These are phyloP conservation scores for Epinephelus moara DNA, from an alignment of 2,113 vertebrate genomes.

Conservation along the genomic window DNA sequence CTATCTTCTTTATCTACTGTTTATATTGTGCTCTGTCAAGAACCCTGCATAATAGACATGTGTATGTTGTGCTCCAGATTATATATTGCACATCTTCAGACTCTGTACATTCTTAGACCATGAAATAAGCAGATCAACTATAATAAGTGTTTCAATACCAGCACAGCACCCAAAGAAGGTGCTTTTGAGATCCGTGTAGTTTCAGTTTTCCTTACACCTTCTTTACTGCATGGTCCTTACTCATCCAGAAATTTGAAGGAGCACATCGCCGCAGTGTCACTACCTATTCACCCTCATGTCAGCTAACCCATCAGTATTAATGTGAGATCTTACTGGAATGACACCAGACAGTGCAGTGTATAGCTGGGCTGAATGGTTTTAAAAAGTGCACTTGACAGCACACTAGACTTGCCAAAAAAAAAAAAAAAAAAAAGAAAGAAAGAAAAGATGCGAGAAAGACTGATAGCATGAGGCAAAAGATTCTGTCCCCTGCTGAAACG, in stretches of 20 bases:
- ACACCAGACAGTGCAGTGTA: not conserved
- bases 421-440: not conserved
- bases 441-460: not conserved
- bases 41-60: not conserved
- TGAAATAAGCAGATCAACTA: not conserved
- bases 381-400: not conserved
- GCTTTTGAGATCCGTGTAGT: not conserved
- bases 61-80: not conserved
- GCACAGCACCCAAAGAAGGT: not conserved
- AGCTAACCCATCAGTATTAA: not conserved
- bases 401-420: not conserved
- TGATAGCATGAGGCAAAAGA: not conserved
- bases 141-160: not conserved
- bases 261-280: not conserved
- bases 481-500: not conserved
- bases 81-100: not conserved
- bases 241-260: not conserved
- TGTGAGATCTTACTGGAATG: not conserved
- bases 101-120: not conserved
- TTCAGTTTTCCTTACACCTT: not conserved
- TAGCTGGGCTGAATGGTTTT: not conserved
- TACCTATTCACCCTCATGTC: not conserved
- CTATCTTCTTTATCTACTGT: no score
- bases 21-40: no score
- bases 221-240: not conserved